Evolutionary conservation across 1,140 invertebrate species (phyloP).

Genomic region (Ectropis grisescens): DNA sequence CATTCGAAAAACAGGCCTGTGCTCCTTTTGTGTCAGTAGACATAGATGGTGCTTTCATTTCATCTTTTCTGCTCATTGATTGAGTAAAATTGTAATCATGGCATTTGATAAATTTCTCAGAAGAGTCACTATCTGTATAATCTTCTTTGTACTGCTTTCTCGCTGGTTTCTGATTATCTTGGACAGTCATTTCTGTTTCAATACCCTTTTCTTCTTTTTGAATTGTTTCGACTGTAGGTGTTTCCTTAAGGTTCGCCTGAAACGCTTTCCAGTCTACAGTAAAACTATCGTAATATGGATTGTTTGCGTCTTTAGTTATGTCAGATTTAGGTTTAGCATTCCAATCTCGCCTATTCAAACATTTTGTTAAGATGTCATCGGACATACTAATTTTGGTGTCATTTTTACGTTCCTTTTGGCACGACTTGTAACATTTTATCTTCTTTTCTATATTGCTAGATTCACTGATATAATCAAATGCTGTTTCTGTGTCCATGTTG

Average conservation of each 20-base stretch:
- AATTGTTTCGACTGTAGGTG: slow-evolving; percentile 9
- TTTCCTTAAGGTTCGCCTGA: too few species aligned
- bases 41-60: slow-evolving; percentile 1
- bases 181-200: slow-evolving; percentile 4
- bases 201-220: slow-evolving; percentile 6
- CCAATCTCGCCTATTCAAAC: slow-evolving; percentile 47
- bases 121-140: slow-evolving; percentile 10
- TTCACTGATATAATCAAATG: slow-evolving; percentile 34
- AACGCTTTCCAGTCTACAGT: too few species aligned
- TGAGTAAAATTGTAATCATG: slow-evolving; percentile 32
- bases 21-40: slow-evolving; percentile 36
- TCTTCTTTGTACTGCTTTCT: too few species aligned
- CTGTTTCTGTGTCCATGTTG: slow-evolving; percentile 43
- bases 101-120: slow-evolving; percentile 40
- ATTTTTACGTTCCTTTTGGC: slow-evolving; percentile 31
- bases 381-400: slow-evolving; percentile 35
- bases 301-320: slow-evolving; percentile 1
- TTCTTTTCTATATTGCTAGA: slow-evolving; percentile 38
- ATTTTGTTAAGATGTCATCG: slow-evolving; percentile 56
- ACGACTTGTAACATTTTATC: slow-evolving; percentile 47
- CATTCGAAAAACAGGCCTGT: slow-evolving; percentile 44
- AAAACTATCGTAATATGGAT: too few species aligned
- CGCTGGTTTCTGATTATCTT: too few species aligned
- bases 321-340: slow-evolving; percentile 26
- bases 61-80: too few species aligned